These are phyloP conservation scores for Hyphantria cunea DNA, from an alignment of 1,140 invertebrate genomes.

Conservation along the genomic window DNA sequence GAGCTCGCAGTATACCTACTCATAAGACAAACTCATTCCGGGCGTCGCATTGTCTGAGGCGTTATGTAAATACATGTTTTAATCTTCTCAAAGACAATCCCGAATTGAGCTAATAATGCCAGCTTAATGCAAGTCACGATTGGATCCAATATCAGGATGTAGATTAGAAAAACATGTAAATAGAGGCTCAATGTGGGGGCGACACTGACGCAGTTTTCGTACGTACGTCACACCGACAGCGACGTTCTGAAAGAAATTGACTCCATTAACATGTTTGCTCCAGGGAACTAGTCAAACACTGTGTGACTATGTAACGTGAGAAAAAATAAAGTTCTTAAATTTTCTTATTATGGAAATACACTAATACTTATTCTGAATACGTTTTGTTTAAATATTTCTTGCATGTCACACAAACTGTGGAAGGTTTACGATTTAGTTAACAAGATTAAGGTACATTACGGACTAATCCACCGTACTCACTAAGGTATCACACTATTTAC, in stretches of 20 bases:
- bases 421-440: conserved; percentile 4
- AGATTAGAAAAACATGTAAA: conserved; percentile 69
- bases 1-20: conserved; percentile 29
- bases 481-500: no score
- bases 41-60: conserved; percentile 54
- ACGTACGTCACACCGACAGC: conserved; percentile 35
- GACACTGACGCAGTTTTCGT: conserved; percentile 26
- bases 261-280: conserved; percentile 51
- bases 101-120: conserved; percentile 42
- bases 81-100: conserved; percentile 50
- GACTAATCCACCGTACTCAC: not conserved
- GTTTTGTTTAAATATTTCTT: not conserved
- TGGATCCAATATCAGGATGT: conserved; percentile 59
- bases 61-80: conserved; percentile 65
- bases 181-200: conserved; percentile 34
- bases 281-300: conserved; percentile 4
- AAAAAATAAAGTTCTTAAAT: not conserved
- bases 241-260: conserved; percentile 59
- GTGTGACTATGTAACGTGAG: conserved; percentile 16
- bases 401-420: conserved; percentile 9
- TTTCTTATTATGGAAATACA: conserved; percentile 20
- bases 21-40: conserved; percentile 26
- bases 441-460: conserved; percentile 16
- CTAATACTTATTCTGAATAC: not conserved
- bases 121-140: conserved; percentile 64